Evolutionary conservation across 2,888 invertebrate species (phyloP).

Genomic region (Orgyia antiqua): DNA sequence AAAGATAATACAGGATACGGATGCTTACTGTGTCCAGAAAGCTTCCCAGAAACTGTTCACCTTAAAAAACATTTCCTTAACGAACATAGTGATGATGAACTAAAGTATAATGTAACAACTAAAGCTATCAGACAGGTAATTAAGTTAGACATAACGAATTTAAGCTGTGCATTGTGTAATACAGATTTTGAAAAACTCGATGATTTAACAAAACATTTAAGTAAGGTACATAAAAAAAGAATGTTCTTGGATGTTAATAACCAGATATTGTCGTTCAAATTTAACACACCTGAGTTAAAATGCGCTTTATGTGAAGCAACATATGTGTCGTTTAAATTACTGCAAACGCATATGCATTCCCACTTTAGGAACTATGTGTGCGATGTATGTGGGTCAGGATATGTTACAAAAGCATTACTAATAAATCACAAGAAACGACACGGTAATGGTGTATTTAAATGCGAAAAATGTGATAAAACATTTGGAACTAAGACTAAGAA

Average conservation of each 20-base stretch:
- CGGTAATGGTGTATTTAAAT: conserved; percentile 40
- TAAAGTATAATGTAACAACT: conserved; percentile 30
- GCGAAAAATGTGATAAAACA: conserved; percentile 40
- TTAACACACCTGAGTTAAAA: conserved; percentile 38
- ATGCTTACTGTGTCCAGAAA: conserved; percentile 39
- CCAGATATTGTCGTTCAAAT: conserved; percentile 52
- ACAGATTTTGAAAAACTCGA: conserved; percentile 31
- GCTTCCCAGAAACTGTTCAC: conserved; percentile 31
- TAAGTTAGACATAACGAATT: conserved; percentile 43
- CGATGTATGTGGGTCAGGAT: conserved; percentile 38
- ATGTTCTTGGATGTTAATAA: conserved; percentile 39
- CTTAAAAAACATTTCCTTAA: conserved; percentile 44
- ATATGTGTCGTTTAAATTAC: conserved; percentile 42
- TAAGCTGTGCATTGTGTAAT: conserved; percentile 42
- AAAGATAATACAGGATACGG: conserved; percentile 41
- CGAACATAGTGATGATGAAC: conserved; percentile 37
- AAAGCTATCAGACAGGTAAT: conserved; percentile 36
- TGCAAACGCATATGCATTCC: conserved; percentile 55
- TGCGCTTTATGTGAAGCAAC: conserved; percentile 39
- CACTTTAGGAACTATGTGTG: conserved; percentile 51
- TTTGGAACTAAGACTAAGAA: conserved; percentile 28
- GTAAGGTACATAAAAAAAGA: conserved; percentile 27
- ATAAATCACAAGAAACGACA: conserved; percentile 37
- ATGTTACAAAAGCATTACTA: conserved; percentile 35
- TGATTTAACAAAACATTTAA: conserved; percentile 36